Percentiles rank a stretch among this genome's conserved stretches.
Conservation (phyloP, 1,140 invertebrate genomes). For the Anoplolepis gracilipes region DNA sequence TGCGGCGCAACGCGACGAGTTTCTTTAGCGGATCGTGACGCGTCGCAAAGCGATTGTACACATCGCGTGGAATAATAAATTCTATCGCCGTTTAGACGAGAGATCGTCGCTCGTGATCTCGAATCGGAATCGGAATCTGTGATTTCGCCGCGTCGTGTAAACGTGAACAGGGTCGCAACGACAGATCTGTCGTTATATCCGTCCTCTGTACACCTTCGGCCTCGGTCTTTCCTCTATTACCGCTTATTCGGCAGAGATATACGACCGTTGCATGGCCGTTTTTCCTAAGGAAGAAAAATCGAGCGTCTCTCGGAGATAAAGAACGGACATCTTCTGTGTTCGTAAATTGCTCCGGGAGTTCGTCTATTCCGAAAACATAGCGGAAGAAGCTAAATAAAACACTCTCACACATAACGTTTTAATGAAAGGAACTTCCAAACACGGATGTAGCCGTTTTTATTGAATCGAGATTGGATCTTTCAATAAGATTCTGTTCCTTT, state of each 20-base stretch:
- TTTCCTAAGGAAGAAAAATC: neutral
- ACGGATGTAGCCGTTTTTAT: neutral
- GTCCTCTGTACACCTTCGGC: conserved; percentile 19
- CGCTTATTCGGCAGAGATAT: neutral
- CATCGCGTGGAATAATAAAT: conserved; percentile 43
- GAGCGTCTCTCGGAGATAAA: neutral
- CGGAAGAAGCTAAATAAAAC: conserved; percentile 2
- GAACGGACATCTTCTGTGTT: neutral
- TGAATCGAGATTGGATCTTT: conserved; percentile 21
- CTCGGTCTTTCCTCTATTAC: neutral
- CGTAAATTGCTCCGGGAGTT: neutral
- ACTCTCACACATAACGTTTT: neutral
- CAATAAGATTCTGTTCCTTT: conserved; percentile 8
- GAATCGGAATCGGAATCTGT: conserved; percentile 43
- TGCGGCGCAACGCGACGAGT: neutral
- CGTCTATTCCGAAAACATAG: conserved; percentile 3
- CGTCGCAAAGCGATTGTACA: neutral
- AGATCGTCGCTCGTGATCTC: conserved; percentile 25
- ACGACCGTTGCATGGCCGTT: neutral
- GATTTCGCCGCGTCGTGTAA: conserved; percentile 32
- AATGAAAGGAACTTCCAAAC: conserved; percentile 7
- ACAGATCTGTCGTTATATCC: conserved; percentile 2
- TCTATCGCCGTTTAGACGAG: conserved; percentile 21
- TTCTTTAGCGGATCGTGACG: conserved; percentile 37
- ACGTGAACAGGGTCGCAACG: conserved; percentile 38